phyloP scores from a whole-genome alignment of 92 coral and sea anemone species.

The Desmophyllum pertusum region DNA sequence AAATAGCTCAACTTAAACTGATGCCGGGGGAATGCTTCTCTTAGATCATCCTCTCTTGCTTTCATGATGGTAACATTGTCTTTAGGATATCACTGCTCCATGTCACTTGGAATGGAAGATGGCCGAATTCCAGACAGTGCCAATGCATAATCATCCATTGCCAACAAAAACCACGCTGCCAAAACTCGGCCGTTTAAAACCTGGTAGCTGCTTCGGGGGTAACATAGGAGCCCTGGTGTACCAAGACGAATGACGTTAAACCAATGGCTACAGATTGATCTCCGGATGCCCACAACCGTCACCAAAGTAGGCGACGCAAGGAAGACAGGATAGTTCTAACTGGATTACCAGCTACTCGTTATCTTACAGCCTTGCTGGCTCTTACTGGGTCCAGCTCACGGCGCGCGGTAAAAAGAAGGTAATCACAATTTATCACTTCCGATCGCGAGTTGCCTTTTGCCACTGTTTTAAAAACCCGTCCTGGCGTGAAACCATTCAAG shows the following conservation, averaged over 20 bases:
- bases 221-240: not conserved
- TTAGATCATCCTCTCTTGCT: too few species aligned
- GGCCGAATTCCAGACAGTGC: not conserved
- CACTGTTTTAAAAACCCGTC: too few species aligned
- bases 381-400: not conserved
- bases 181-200: constrained; percentile 2
- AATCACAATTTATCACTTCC: not conserved
- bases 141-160: not conserved
- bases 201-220: not conserved
- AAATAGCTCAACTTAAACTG: too few species aligned
- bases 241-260: not conserved
- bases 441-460: too few species aligned
- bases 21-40: too few species aligned
- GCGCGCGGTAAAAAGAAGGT: not conserved
- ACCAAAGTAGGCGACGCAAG: not conserved
- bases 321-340: not conserved
- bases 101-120: constrained; percentile 3
- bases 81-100: not conserved
- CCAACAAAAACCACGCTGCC: not conserved
- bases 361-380: not conserved
- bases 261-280: constrained; percentile 5
- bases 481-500: too few species aligned
- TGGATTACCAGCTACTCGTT: not conserved
- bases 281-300: not conserved
- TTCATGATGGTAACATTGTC: too few species aligned